These are phyloP conservation scores for Empis stercorea DNA, from an alignment of 2,888 invertebrate species.

Conservation along the genomic window DNA sequence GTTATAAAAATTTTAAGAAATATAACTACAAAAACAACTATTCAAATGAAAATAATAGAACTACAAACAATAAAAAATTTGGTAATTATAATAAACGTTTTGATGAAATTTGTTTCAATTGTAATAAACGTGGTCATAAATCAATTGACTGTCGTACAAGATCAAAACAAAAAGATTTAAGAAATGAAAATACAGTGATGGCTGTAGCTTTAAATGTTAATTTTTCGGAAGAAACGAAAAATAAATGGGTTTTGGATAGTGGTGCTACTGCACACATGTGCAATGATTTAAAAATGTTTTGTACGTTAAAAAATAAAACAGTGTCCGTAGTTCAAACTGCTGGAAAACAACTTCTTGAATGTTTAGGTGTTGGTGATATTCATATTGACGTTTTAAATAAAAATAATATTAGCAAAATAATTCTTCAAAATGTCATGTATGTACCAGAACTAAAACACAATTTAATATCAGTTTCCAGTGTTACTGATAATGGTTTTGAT, in stretches of 20 bases:
- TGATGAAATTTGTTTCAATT: background rate
- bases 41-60: background rate
- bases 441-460: no score
- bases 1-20: no score
- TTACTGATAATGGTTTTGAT: background rate
- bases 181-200: background rate
- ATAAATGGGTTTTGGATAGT: background rate
- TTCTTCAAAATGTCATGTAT: no score
- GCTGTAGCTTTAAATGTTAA: background rate
- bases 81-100: background rate
- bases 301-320: background rate
- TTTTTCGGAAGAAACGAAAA: background rate
- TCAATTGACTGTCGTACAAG: no score
- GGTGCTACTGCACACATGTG: slow-evolving; percentile 1
- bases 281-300: background rate
- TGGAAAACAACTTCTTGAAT: no score
- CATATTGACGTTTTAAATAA: no score
- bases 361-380: no score
- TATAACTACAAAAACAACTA: no score
- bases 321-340: no score
- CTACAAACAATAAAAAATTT: no score
- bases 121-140: background rate
- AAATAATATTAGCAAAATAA: background rate
- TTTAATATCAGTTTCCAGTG: background rate
- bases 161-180: background rate